Percentiles rank a stretch among this genome's conserved stretches.
phyloP scores from a whole-genome alignment of 1,140 invertebrate genomes.

The Drosophila tani region DNA sequence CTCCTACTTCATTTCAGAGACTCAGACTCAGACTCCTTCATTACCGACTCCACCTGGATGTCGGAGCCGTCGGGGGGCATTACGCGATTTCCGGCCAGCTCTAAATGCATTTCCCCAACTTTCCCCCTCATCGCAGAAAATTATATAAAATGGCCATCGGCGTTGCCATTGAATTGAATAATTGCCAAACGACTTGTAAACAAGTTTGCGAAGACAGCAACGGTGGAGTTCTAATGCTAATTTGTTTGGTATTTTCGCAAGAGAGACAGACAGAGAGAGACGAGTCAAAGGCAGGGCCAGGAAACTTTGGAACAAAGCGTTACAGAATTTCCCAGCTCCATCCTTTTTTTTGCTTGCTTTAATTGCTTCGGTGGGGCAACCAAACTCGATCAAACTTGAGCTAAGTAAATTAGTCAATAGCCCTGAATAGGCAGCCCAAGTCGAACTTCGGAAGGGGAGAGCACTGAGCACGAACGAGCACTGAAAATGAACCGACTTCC shows the following conservation, averaged over 20 bases:
- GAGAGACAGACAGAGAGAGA: background rate
- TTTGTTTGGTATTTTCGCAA: slow-evolving; percentile 55
- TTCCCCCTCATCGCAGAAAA: slow-evolving; percentile 31
- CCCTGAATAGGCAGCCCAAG: slow-evolving; percentile 13
- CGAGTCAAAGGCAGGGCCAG: too few relatives aligned
- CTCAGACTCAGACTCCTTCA: background rate
- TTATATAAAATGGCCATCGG: slow-evolving; percentile 59
- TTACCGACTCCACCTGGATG: slow-evolving; percentile 6
- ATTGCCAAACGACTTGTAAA: slow-evolving; percentile 77
- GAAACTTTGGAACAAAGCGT: slow-evolving; percentile 12
- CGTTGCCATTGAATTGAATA: slow-evolving; percentile 71
- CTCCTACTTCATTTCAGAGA: background rate
- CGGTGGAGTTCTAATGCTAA: slow-evolving; percentile 54
- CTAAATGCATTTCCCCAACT: slow-evolving; percentile 53
- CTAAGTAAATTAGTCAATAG: slow-evolving; percentile 48
- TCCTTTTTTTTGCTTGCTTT: slow-evolving; percentile 8
- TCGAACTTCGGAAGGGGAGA: slow-evolving; percentile 12
- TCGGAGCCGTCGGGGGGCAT: slow-evolving; percentile 6
- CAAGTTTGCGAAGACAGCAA: slow-evolving; percentile 47
- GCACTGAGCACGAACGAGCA: background rate
- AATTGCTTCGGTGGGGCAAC: slow-evolving; percentile 35
- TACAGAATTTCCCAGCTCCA: slow-evolving; percentile 1
- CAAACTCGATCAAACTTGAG: slow-evolving; percentile 43
- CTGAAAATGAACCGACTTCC: slow-evolving; percentile 3
- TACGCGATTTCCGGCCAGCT: slow-evolving; percentile 57